Base-by-base conservation (phyloP, 2,888 invertebrate genomes). In the Mesorhabditis spiculigera region DNA sequence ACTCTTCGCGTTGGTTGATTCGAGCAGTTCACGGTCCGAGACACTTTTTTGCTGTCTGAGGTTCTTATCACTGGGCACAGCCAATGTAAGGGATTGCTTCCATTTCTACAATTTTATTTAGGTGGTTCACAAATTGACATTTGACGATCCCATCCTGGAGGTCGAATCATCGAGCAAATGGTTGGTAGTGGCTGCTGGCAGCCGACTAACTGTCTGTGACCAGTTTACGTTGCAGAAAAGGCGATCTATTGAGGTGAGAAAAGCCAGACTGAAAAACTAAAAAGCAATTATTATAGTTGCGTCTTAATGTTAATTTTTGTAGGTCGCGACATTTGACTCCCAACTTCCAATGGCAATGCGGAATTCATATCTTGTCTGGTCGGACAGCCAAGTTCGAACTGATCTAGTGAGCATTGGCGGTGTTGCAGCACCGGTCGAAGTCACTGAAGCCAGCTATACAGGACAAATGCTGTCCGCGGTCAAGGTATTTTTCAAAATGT, bases 381-480 rank as follows among this genome's bases (percentile, higher is more conserved):
- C 58, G 8, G 58, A 50, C n/a, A 50, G 10, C 8, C 8, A 50
- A 50, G 58, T 50, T 10, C 8, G 58, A 50, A 13, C 58, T 50
- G n/a, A 50, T 13, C 8, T 13, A 50, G 10, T 50, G 58, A 50
- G 58, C 58, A 50, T 73, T 67, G 80, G 80, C 43, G 79, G 79
- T 63, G 28, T 79, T 45, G 74, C 72, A 42, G 67, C 70, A 5
- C 75, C 75, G 13, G 72, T 74, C 10, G 78, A 78, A 50, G 72
- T 73, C n/a, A 62, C 70, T 6, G 71, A 63, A n/a, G 76, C 75
- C 6, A 73, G 87, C n/a, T 87, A 87, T 74, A 86, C 88, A 68
- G 87, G 87, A 66, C 87, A 88, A 58, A 85, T 88, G 64, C 86
- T 88, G 73, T 87, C 84, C 79, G 88, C 87, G 68, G 87, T 88